Percentiles rank a stretch among this genome's conserved stretches.
Evolutionary conservation across 2,113 vertebrate species (phyloP).

Genomic region (Sclerurus mexicanus): DNA sequence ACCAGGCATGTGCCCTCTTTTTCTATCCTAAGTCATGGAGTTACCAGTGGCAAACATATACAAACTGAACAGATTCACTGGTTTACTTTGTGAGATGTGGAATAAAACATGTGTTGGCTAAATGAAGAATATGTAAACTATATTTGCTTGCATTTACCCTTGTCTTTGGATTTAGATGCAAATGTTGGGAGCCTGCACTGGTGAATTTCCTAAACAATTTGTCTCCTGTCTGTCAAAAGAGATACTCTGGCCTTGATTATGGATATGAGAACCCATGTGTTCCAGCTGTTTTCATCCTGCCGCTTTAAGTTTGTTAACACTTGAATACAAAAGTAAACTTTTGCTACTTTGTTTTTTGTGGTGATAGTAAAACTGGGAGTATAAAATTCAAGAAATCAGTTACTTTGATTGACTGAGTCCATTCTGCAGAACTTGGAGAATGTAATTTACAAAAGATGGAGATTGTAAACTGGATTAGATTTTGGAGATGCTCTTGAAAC

Average conservation of each 20-base stretch:
- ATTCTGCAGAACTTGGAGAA: neutral
- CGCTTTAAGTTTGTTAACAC: neutral
- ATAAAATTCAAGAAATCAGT: neutral
- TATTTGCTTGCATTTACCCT: neutral
- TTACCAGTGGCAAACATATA: neutral
- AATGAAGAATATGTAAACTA: neutral
- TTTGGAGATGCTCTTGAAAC: neutral
- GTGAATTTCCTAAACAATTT: neutral
- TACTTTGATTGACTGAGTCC: neutral
- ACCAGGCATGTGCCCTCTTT: neutral
- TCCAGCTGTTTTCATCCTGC: neutral
- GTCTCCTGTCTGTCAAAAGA: neutral
- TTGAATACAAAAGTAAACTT: neutral
- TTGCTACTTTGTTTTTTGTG: neutral
- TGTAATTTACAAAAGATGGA: neutral
- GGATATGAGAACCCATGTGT: neutral
- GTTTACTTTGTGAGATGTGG: neutral
- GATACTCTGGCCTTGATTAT: neutral
- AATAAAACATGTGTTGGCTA: neutral
- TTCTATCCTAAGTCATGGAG: neutral
- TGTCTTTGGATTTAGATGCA: neutral
- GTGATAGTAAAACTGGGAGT: neutral
- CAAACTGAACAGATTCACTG: neutral
- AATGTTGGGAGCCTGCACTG: neutral
- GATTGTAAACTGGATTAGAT: neutral